phyloP scores from a whole-genome alignment of 2,113 vertebrate species.

The Vombatus ursinus region DNA sequence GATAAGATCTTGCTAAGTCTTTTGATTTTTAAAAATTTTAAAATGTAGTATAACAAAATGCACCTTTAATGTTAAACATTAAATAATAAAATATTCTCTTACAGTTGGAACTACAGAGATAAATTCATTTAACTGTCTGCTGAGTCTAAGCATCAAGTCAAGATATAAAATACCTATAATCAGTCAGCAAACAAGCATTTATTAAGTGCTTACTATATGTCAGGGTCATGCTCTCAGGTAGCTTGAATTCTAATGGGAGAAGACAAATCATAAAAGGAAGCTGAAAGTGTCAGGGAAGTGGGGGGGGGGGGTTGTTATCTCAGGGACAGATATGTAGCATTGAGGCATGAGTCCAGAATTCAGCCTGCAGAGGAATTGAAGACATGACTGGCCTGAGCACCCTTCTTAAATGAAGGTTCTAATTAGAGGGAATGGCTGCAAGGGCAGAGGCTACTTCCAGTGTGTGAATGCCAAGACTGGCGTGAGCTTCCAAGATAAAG shows the following conservation, averaged over 20 bases:
- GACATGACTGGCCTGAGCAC: neutral
- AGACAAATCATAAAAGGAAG: neutral
- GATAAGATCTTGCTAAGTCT: too few species aligned
- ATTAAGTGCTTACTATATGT: neutral
- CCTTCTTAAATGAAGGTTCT: neutral
- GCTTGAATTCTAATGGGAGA: neutral
- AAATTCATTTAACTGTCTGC: neutral
- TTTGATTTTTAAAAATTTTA: neutral
- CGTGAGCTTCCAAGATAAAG: neutral
- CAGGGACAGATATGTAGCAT: too few species aligned
- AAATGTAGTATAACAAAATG: neutral
- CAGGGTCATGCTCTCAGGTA: neutral
- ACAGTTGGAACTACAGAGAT: neutral
- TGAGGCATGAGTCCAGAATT: too few species aligned
- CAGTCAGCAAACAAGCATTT: neutral
- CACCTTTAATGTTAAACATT: neutral
- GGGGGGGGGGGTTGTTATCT: too few species aligned
- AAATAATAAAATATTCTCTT: neutral
- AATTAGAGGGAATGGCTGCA: neutral
- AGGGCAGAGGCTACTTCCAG: neutral
- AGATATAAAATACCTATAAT: too few species aligned
- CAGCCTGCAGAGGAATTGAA: neutral
- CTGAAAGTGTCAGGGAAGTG: too few species aligned
- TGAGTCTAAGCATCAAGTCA: neutral
- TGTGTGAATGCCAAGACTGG: neutral